Percentiles rank a stretch among this genome's conserved stretches.
phyloP scores from a whole-genome alignment of 2,113 vertebrate species.

The Willisornis vidua region DNA sequence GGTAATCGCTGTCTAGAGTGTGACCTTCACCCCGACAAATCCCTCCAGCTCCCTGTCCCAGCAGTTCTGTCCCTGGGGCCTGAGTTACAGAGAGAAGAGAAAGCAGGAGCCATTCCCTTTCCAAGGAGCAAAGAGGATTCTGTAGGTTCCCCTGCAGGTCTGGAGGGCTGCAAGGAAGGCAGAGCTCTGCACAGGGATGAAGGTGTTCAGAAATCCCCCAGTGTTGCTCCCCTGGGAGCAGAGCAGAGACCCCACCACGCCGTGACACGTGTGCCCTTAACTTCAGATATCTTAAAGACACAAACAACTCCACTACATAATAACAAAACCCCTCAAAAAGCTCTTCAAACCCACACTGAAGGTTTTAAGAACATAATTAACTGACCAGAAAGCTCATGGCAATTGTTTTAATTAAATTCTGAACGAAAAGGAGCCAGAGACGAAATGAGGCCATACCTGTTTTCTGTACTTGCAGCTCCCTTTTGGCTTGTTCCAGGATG shows the following conservation, averaged over 20 bases:
- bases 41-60: background rate
- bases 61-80: background rate
- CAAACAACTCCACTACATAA: background rate
- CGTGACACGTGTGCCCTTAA: accelerated
- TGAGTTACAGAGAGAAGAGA: background rate
- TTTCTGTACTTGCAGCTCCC: slow-evolving; percentile 96
- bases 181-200: background rate
- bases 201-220: background rate
- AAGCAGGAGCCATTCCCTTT: background rate
- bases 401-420: slow-evolving; percentile 43
- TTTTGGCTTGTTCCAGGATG: slow-evolving; percentile 95
- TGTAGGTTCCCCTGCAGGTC: background rate
- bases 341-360: background rate
- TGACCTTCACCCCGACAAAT: background rate
- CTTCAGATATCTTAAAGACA: background rate
- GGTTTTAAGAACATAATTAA: slow-evolving; percentile 31
- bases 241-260: background rate
- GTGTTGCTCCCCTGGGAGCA: accelerated
- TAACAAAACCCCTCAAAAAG: background rate
- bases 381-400: slow-evolving; percentile 33
- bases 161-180: background rate
- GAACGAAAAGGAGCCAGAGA: background rate
- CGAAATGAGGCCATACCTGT: slow-evolving; percentile 76
- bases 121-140: background rate
- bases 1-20: background rate